These are phyloP conservation scores for Puma concolor DNA, from an alignment of 2,113 vertebrate genomes.

Conservation along the genomic window DNA sequence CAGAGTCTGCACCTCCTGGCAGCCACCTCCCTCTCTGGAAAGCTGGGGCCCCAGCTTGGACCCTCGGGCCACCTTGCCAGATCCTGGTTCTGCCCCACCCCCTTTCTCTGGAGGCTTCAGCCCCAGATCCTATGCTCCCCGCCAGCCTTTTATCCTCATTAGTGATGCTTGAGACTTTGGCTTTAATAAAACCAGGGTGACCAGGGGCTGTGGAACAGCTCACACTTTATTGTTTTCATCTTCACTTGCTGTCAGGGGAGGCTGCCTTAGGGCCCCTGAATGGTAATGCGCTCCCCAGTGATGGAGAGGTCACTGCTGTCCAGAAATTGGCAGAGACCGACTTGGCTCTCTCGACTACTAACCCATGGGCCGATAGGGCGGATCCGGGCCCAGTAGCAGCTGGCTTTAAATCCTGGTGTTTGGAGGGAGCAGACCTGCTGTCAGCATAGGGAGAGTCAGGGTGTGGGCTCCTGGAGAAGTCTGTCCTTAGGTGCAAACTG, in stretches of 20 bases:
- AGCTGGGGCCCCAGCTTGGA: background rate
- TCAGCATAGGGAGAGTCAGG: background rate
- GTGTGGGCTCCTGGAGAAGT: background rate
- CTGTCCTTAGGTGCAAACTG: background rate
- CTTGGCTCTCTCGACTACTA: background rate
- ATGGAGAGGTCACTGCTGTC: conserved; percentile 10
- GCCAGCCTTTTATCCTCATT: conserved; percentile 19
- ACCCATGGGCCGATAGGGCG: background rate
- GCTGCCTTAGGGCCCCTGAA: background rate
- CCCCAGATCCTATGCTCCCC: background rate
- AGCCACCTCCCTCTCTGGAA: background rate
- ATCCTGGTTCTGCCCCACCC: no score
- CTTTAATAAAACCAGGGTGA: conserved; percentile 59
- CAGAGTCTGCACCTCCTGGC: background rate
- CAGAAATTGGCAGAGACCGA: background rate
- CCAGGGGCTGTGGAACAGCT: background rate
- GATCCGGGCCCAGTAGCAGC: background rate
- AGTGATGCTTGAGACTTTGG: background rate
- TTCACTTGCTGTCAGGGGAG: background rate
- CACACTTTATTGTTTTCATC: background rate
- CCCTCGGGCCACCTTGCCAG: background rate
- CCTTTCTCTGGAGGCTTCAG: background rate
- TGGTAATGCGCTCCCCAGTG: conserved; percentile 15
- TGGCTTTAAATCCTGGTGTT: background rate
- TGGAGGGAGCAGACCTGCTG: background rate